Evolutionary conservation across 2,797 vertebrate species (phyloP), one percentile per base, ranked within the genome.

Genomic region (Enteromius radiatus): DNA sequence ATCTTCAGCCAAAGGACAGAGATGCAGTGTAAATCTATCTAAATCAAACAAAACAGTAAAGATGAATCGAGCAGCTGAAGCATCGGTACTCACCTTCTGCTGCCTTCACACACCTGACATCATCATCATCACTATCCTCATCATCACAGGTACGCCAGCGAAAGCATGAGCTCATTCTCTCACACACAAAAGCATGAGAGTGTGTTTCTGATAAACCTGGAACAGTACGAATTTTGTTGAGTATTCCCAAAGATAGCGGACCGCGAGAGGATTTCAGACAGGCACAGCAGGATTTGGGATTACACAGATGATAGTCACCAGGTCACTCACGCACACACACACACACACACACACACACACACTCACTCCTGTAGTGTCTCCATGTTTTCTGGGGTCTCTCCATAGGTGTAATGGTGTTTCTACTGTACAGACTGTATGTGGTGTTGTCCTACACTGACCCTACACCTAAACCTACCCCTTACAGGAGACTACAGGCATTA

Each of bases 231-330:
- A 59, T 83, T 91, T 88, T 78, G 17, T 67, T 69, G 81, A 64
- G 88, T 87, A 91, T 91, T 92, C 80, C 81, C 63, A 84, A 85
- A 82, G 87, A 89, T 87, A 87, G 54, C 86, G 81, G 56, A 76
- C 45, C 67, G 84, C 67, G 80, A 86, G 83, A 89, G 90, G 91
- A 93, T 93, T 92, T 93, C 84, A 89, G 79, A 84, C 80, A 87
- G 91, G 90, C 91, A 54, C 86, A 89, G 87, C 11, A 89, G 92
- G 93, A 93, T 94, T 94, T 94, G 71, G 87, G 83, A 92, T 94
- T 94, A 95, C 93, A 94, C 84, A 88, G 56, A 92, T 92, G 91
- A 90, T 87, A 89, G 68, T 85, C 78, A 87, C 87, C 81, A 83
- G 89, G 90, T 89, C 52, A 17, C 74, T 23, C 28, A 9, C 21